phyloP scores from a whole-genome alignment of 2,797 vertebrate genomes.

The Danio aesculapii region DNA sequence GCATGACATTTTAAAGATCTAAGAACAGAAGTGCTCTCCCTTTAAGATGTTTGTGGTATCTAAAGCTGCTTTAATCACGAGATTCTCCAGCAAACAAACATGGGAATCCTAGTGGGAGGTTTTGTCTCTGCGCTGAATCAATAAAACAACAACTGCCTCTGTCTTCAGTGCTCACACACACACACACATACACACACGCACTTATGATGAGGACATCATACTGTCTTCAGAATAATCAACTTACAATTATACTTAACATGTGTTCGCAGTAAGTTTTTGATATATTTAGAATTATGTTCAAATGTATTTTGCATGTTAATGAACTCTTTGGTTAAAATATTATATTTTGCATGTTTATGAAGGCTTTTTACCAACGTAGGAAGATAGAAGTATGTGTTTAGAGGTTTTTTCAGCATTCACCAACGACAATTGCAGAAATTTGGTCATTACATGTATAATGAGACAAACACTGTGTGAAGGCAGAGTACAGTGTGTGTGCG shows the following conservation, averaged over 20 bases:
- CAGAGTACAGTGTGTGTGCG: not conserved
- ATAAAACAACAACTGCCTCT: slow-evolving; percentile 53
- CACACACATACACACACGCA: slow-evolving; percentile 40
- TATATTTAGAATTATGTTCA: not conserved
- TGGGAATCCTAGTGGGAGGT: slow-evolving; percentile 24
- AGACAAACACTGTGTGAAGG: slow-evolving; percentile 3
- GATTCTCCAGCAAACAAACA: slow-evolving; percentile 26
- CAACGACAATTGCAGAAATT: slow-evolving; percentile 5
- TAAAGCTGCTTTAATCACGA: slow-evolving; percentile 34
- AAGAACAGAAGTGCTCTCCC: not conserved
- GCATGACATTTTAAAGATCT: not conserved
- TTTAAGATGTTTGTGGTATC: slow-evolving; percentile 29
- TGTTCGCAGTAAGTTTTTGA: not conserved
- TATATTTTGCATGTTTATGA: not conserved
- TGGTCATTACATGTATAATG: slow-evolving; percentile 12
- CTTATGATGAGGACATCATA: not conserved
- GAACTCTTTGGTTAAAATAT: too few species aligned
- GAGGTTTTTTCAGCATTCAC: not conserved
- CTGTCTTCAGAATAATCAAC: not conserved
- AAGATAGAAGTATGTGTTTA: not conserved
- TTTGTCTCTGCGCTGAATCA: slow-evolving; percentile 29
- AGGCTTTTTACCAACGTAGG: not conserved
- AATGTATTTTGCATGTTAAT: not conserved
- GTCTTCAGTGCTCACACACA: slow-evolving; percentile 59
- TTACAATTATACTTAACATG: not conserved